These are phyloP conservation scores for Plectrocnemia conspersa DNA, from an alignment of 1,140 invertebrate genomes.

Conservation along the genomic window DNA sequence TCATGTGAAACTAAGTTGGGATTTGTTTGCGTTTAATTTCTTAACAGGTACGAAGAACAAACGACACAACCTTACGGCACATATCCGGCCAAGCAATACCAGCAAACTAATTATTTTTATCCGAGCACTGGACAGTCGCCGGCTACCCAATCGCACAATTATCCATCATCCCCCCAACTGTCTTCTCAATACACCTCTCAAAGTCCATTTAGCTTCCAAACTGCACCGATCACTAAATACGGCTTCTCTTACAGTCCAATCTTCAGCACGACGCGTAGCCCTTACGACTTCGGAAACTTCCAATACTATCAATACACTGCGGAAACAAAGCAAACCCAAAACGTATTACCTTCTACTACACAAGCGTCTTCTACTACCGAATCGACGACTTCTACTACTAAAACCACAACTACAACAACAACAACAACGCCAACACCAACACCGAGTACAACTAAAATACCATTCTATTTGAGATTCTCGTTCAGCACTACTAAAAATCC, in stretches of 20 bases:
- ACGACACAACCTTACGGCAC: constrained; percentile 30
- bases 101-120: constrained; percentile 26
- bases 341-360: constrained; percentile 25
- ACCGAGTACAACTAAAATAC: constrained; percentile 36
- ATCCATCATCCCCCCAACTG: constrained; percentile 18
- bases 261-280: constrained; percentile 35
- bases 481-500: constrained; percentile 50
- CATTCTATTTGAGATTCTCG: constrained; percentile 44
- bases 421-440: constrained; percentile 13
- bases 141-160: constrained; percentile 1
- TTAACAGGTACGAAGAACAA: constrained; percentile 30
- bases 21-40: constrained; percentile 18
- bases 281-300: constrained; percentile 40
- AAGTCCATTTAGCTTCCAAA: constrained; percentile 23
- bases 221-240: constrained; percentile 22
- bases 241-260: constrained; percentile 16
- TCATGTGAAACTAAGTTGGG: constrained; percentile 6
- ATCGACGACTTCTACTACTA: constrained; percentile 16
- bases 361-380: constrained; percentile 4
- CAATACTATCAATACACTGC: constrained; percentile 30
- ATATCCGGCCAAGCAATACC: constrained; percentile 17
- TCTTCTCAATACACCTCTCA: constrained; percentile 34
- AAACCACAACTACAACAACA: constrained; percentile 8
- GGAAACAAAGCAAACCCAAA: constrained; percentile 32
- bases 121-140: constrained; percentile 24